phyloP scores from a whole-genome alignment of 2,113 vertebrate genomes.

The Craseonycteris thonglongyai region DNA sequence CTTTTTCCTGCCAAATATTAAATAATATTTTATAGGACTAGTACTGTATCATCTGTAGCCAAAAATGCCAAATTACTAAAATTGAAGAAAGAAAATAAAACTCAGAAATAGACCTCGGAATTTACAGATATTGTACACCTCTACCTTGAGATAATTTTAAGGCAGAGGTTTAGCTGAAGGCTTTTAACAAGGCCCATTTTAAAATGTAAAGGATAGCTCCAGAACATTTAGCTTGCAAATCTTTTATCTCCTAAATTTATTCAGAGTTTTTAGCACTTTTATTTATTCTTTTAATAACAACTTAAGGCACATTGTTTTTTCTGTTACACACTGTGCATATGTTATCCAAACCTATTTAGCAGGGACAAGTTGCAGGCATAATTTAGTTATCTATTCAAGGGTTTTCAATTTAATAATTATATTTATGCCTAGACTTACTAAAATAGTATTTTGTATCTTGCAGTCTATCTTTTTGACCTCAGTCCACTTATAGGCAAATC shows the following conservation, averaged over 20 bases:
- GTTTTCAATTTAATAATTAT: background rate
- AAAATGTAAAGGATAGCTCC: background rate
- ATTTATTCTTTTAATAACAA: constrained; percentile 13
- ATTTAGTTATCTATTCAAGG: background rate
- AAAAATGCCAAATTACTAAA: background rate
- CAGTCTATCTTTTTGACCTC: background rate
- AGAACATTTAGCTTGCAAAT: background rate
- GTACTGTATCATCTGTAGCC: background rate
- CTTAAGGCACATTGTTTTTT: background rate
- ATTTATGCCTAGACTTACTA: background rate
- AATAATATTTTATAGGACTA: background rate
- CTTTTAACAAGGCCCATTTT: background rate
- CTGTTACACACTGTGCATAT: background rate
- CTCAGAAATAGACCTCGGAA: background rate
- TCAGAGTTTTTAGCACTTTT: background rate
- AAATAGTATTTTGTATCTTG: background rate
- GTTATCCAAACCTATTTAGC: background rate
- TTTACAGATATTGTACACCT: background rate
- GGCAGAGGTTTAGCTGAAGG: background rate
- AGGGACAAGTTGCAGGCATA: background rate
- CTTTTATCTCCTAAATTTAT: background rate
- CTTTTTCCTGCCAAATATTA: background rate
- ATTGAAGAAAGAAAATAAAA: background rate
- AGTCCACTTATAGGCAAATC: background rate
- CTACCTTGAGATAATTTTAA: background rate